phyloP scores from a whole-genome alignment of 2,113 vertebrate species.

The Myotis yumanensis region DNA sequence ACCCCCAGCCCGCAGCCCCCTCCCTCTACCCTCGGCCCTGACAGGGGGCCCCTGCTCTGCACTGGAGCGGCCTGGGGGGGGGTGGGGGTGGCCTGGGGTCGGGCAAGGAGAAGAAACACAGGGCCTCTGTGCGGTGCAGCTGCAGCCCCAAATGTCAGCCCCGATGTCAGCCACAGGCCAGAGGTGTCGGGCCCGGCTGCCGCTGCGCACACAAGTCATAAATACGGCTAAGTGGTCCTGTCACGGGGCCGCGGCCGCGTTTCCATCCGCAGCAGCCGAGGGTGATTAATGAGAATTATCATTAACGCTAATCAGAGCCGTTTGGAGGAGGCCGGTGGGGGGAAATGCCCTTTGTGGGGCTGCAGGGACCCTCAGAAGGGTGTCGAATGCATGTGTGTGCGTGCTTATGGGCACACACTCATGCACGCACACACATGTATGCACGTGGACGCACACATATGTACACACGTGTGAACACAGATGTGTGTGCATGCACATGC shows the following conservation, averaged over 20 bases:
- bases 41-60: fast-evolving
- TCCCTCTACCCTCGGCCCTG: fast-evolving
- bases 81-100: background rate
- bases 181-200: background rate
- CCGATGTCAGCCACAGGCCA: background rate
- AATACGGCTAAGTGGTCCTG: slow-evolving; percentile 1
- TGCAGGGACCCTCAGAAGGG: fast-evolving
- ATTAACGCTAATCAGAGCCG: slow-evolving; percentile 51
- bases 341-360: background rate
- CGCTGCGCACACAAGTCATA: background rate
- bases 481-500: fast-evolving
- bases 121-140: background rate
- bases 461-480: fast-evolving
- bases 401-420: fast-evolving
- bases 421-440: no score
- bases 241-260: background rate
- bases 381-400: fast-evolving
- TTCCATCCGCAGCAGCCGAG: background rate
- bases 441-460: fast-evolving
- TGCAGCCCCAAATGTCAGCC: background rate
- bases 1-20: background rate
- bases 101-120: background rate
- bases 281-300: slow-evolving; percentile 40
- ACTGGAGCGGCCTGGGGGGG: background rate
- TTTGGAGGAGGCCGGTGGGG: background rate